Conservation (phyloP, 2,797 vertebrate species). For the Neomorphus geoffroyi region DNA sequence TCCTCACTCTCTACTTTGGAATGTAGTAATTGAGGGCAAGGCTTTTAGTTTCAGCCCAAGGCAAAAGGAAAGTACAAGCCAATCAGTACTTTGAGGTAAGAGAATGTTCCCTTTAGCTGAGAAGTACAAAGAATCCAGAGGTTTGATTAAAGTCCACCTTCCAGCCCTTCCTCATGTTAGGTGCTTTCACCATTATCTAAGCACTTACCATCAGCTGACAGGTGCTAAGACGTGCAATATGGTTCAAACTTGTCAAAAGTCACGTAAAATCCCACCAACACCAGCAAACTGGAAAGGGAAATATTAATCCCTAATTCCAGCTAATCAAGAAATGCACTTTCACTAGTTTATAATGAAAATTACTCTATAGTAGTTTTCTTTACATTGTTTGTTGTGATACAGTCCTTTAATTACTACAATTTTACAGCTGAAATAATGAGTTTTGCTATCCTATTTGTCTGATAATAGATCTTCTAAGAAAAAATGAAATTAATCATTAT, state of each 20-base stretch:
- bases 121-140: background rate
- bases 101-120: background rate
- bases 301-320: background rate
- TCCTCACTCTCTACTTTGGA: background rate
- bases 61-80: background rate
- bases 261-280: background rate
- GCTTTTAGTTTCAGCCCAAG: background rate
- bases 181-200: background rate
- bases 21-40: background rate
- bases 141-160: background rate
- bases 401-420: constrained; percentile 22
- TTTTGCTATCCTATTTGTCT: constrained; percentile 4
- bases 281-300: background rate
- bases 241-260: background rate
- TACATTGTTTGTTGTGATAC: background rate
- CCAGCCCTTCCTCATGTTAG: background rate
- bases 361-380: background rate
- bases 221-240: background rate
- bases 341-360: constrained; percentile 1
- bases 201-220: background rate
- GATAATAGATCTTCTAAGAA: background rate
- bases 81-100: background rate
- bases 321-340: background rate
- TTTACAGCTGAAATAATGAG: constrained; percentile 18
- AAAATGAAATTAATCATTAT: constrained; percentile 6